Base-by-base conservation (phyloP, 2,888 invertebrate genomes). In the Pyrrhosoma nymphula region DNA sequence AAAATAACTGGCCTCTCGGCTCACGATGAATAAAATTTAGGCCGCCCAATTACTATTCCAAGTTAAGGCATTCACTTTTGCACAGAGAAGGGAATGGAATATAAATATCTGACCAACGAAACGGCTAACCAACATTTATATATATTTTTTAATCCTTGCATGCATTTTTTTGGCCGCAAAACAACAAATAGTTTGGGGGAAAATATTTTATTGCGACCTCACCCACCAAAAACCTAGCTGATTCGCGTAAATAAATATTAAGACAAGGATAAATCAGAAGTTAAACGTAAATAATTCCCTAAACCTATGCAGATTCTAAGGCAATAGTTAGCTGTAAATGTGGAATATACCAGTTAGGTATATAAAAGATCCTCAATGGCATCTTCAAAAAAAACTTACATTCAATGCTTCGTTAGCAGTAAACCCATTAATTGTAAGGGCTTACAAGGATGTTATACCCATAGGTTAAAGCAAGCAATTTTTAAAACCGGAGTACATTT, bases 1-100 rank as follows among this genome's bases (percentile, higher is more conserved):
- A 82, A 82, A 35, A 35, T 35, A 82, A 35, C 14, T 35, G 69
- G 26, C 35, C 82, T 82, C 82, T 35, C 0, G 16, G 0, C 30
- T 18, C 82, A 82, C 16, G 82, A 35, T 35, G 35, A 35, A 82
- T 35, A 82, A 82, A 14, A 82, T 82, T 82, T 30, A 93, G 69
- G 93, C n/a, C 69, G 93, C 69, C 93, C 93, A 93, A 93, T 93
- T 93, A 93, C 93, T 39, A 56, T 63, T 69, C 39, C 69, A 16
- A 12, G 56, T 3, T n/a, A n/a, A 8, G 89, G 23, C 93, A 26
- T 30, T 47, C 39, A 75, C 69, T 69, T 69, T 23, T 14, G 30
- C 35, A 18, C 16, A 82, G 35, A 93, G 60, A 35, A n/a, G 47
- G 69, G 26, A 18, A 35, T 23, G 35, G 60, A 93, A 26, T 60